phyloP scores from a whole-genome alignment of 2,113 vertebrate species.

The Tachuris rubrigastra region DNA sequence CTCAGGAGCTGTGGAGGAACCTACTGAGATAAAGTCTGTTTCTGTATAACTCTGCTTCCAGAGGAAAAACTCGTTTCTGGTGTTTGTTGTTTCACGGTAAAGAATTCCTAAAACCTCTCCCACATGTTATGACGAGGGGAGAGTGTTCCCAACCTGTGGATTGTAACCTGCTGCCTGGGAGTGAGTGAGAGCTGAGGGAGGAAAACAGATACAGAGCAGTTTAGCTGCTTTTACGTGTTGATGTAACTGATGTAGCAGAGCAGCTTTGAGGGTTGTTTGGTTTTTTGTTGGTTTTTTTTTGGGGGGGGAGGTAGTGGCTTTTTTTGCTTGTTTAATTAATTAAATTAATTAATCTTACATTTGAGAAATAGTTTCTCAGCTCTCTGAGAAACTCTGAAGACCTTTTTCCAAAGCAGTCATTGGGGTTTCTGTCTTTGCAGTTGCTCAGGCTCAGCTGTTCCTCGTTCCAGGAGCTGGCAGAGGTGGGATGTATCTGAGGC shows the following conservation, averaged over 20 bases:
- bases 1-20: background rate
- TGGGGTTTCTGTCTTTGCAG: background rate
- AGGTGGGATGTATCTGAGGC: background rate
- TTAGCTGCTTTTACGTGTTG: accelerated
- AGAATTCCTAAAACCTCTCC: background rate
- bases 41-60: background rate
- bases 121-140: background rate
- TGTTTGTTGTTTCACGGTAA: background rate
- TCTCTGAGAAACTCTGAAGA: background rate
- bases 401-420: background rate
- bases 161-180: background rate
- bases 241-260: background rate
- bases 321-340: background rate
- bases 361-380: background rate
- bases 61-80: background rate
- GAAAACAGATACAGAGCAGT: background rate
- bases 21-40: background rate
- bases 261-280: background rate
- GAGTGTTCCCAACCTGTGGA: background rate
- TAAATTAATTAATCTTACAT: too few relatives aligned
- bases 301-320: too few relatives aligned
- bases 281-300: background rate
- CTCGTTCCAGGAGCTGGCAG: background rate
- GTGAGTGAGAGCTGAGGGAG: background rate
- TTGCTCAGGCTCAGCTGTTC: background rate